These are phyloP conservation scores for Babylonia areolata DNA, from an alignment of 1,140 invertebrate species.

Conservation along the genomic window DNA sequence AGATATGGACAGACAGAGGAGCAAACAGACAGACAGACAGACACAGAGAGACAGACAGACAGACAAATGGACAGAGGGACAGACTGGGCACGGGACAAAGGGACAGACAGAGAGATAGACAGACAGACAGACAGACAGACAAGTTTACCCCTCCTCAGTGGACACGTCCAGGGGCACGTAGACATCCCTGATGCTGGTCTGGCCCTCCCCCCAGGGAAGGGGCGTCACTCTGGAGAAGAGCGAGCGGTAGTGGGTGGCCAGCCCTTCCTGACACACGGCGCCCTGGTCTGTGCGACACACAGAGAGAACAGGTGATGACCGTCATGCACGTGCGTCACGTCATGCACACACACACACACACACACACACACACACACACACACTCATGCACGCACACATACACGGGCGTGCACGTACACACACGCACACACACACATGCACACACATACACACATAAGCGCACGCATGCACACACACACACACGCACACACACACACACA, in stretches of 20 bases:
- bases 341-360: too few relatives aligned
- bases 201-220: conserved; percentile 59
- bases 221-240: conserved; percentile 54
- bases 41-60: not conserved
- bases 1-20: too few relatives aligned
- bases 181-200: conserved; percentile 55
- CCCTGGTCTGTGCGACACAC: conserved; percentile 49
- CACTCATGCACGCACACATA: too few relatives aligned
- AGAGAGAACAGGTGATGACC: not conserved
- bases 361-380: too few relatives aligned
- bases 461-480: too few relatives aligned
- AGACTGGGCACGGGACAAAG: not conserved
- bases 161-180: conserved; percentile 59
- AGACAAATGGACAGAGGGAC: conserved; percentile 9
- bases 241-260: conserved; percentile 51
- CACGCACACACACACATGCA: too few relatives aligned
- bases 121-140: not conserved
- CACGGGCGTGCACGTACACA: too few relatives aligned
- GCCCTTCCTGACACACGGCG: conserved; percentile 50
- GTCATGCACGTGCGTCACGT: too few relatives aligned
- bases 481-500: too few relatives aligned
- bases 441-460: too few relatives aligned
- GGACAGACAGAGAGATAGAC: not conserved
- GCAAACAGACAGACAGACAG: conserved; percentile 57
- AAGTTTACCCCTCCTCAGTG: conserved; percentile 27